Percentiles rank a stretch among this genome's conserved stretches.
Conservation (phyloP, 2,113 vertebrate genomes). For the Amphilophus citrinellus region DNA sequence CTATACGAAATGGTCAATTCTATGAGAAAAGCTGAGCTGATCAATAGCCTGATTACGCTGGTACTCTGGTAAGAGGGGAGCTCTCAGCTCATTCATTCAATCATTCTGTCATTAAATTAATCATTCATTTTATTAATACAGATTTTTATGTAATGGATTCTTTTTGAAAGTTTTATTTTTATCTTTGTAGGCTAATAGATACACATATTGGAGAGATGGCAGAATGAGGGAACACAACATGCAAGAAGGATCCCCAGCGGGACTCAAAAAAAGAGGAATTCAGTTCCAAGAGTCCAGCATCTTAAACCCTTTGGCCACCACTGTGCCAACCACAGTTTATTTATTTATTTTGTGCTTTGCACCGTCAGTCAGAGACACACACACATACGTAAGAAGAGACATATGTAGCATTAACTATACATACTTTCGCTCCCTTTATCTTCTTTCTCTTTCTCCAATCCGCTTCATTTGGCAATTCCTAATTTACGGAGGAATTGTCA, state of each 20-base stretch:
- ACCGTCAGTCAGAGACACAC: neutral
- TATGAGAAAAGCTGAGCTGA: constrained; percentile 58
- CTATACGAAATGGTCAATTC: constrained; percentile 69
- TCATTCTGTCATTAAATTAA: constrained; percentile 18
- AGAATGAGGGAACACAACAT: neutral
- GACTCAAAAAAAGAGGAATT: neutral
- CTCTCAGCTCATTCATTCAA: constrained; percentile 32
- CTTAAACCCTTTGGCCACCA: neutral
- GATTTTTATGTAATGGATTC: neutral
- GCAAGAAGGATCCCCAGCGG: neutral
- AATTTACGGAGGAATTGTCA: neutral
- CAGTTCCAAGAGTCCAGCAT: neutral
- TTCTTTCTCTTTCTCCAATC: neutral
- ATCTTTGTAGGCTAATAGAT: neutral
- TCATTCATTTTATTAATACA: constrained; percentile 23
- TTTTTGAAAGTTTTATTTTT: neutral
- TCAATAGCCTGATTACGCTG: constrained; percentile 62
- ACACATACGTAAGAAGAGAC: neutral
- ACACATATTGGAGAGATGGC: neutral
- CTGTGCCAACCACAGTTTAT: neutral
- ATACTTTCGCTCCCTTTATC: neutral
- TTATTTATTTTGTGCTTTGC: neutral
- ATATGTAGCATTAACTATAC: neutral
- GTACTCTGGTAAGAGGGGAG: constrained; percentile 28
- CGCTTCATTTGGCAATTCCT: neutral